Evolutionary conservation across 2,797 vertebrate species (phyloP), one percentile per base, ranked within the genome.

Genomic region (Halcyon leucocephala): DNA sequence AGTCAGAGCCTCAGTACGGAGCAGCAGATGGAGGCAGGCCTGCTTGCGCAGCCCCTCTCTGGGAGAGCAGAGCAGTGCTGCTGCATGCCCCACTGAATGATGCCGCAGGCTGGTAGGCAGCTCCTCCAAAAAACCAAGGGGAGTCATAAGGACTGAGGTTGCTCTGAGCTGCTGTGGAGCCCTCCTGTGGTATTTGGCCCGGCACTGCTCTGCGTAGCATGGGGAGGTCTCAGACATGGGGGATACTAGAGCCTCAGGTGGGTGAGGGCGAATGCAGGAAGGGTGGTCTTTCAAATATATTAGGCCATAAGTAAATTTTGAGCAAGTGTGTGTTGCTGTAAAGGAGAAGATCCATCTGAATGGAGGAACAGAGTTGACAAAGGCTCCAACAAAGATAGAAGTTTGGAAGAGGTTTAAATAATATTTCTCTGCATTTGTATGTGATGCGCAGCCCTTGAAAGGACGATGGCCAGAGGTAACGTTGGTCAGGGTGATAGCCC

Each of bases 151-250:
- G 37, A 35, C 1, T 1, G 58, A 31, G n/a, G 5, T 3, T 57
- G 26, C 69, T 79, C 62, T 46, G 52, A 82, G 52, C n/a, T 67
- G 51, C 73, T 81, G 65, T 55, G 49, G 74, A 87, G 42, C 37
- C 35, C 35, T 51, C 6, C 62, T 25, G 44, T 1, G 2, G 1
- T 15, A 14, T 14, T 46, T 66, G 44, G 16, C 54, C 60, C 6
- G 12, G 37, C 51, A 19, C 24, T 2, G 2, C 51, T 25, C 3
- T 5, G 15, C 12, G 26, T 12, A 9, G 14, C 39, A 9, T 0
- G 3, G 54, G 16, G 10, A 51, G 14, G 16, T 4, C 1, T 69
- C 62, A 22, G 24, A 14, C 0, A 0, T 0, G 18, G 8, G 6
- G 7, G 7, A 1, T 29, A 33, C 35, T 35, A 16, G 24, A 82